Evolutionary conservation across 2,888 invertebrate species (phyloP).

Genomic region (Gortyna flavago): DNA sequence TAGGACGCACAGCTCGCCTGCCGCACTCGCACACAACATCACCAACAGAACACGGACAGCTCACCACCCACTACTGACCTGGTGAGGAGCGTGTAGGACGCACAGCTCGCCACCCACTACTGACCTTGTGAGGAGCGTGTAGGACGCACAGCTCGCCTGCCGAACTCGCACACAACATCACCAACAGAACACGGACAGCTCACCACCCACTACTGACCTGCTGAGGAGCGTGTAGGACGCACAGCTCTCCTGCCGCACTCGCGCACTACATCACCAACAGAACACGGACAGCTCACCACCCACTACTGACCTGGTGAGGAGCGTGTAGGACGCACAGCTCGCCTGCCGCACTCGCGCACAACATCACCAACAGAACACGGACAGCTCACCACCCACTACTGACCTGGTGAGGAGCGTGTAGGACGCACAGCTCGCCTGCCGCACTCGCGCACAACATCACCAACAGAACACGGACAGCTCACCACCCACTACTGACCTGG

Average conservation of each 20-base stretch:
- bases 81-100: no score
- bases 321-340: conserved; percentile 15
- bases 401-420: no score
- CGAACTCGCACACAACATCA: conserved; percentile 83
- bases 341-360: conserved; percentile 9
- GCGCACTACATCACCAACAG: conserved; percentile 12
- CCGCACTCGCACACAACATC: no score
- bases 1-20: no score
- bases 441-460: conserved; percentile 7
- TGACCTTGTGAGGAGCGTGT: conserved; percentile 11
- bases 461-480: conserved; percentile 11
- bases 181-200: conserved; percentile 91
- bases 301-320: conserved; percentile 9
- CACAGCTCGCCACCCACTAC: conserved; percentile 3
- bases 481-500: conserved; percentile 13
- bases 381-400: conserved; percentile 8
- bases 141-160: conserved; percentile 13
- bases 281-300: conserved; percentile 12
- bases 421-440: conserved; percentile 1
- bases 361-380: conserved; percentile 93
- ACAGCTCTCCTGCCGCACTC: background rate
- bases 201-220: conserved; percentile 6
- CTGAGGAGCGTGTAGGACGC: no score
- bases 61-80: no score
- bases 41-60: no score